Evolutionary conservation across 2,888 invertebrate genomes (phyloP), one percentile per base, ranked within the genome.

Genomic region (Nomada fucata): DNA sequence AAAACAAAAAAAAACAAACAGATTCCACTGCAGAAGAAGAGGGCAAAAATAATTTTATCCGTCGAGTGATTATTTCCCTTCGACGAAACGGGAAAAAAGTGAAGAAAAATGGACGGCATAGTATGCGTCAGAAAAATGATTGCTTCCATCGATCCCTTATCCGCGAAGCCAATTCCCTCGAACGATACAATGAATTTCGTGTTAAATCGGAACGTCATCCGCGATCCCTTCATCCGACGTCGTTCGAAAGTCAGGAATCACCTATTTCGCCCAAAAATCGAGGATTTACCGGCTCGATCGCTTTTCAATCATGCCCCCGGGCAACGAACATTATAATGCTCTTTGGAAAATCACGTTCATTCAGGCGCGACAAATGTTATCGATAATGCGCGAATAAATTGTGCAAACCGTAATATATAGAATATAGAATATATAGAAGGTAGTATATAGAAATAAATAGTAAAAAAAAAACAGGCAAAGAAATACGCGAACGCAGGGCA

Each of bases 121-220:
- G 42, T 15, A 44, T n/a, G 52, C 61, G 61, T 71, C 15, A 36
- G 61, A n/a, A n/a, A 71, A 23, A 71, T 42, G 71, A 61, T 61
- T 61, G 61, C 20, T 50, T 60, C 7, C 42, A 5, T 26, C 10
- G 18, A 23, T 55, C 55, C 36, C 55, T 23, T 42, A 15, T 23
- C 23, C 2, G 36, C 23, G 11, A 42, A 68, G n/a, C 23, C 42
- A 44, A 42, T 47, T 47, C 9, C 20, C 4, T 60, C 36, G 60
- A 18, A 60, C 36, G 60, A 60, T 7, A 60, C 18, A 29, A 52
- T 55, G 18, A 55, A 42, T 20, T 18, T 18, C 55, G 23, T 42
- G 2, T 23, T 26, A 68, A 68, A 15, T 44, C 18, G 20, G n/a
- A 36, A n/a, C 1, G 10, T 36, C n/a, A 2, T 50, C 11, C 23